A percentile compares a stretch with the other conserved stretches of the same genome.
These are phyloP conservation scores for Stylophora pistillata DNA, from an alignment of 64 coral and sea anemone genomes.

Conservation along the genomic window DNA sequence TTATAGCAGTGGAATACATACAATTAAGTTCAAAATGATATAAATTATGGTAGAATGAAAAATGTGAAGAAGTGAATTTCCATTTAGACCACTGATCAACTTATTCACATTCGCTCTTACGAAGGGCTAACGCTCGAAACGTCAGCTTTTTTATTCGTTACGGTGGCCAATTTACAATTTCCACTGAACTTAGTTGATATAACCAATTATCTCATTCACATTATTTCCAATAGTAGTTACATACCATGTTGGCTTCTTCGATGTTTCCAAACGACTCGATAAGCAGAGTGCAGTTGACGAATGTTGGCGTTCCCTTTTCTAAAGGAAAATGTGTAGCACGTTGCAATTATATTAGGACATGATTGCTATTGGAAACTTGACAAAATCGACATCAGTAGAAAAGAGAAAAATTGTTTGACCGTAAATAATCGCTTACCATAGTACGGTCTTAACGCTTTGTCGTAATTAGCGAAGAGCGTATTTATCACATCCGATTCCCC, in stretches of 20 bases:
- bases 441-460: neutral
- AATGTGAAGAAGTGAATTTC: no score
- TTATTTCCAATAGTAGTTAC: neutral
- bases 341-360: no score
- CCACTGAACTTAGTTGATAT: neutral
- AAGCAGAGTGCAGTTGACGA: neutral
- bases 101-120: no score
- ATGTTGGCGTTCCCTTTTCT: neutral
- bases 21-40: no score
- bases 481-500: neutral
- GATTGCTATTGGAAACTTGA: no score
- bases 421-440: neutral
- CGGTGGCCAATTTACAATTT: neutral
- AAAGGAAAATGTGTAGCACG: neutral
- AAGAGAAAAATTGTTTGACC: neutral
- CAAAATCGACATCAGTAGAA: neutral
- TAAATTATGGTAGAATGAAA: no score
- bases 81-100: no score
- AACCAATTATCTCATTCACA: neutral
- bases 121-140: no score
- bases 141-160: no score
- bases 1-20: no score
- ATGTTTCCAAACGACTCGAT: constrained; percentile 69
- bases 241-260: constrained; percentile 69
- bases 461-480: neutral